Percentiles rank a stretch among this genome's conserved stretches.
These are phyloP conservation scores for Exocentrus adspersus DNA, from an alignment of 2,888 invertebrate species.

Conservation along the genomic window DNA sequence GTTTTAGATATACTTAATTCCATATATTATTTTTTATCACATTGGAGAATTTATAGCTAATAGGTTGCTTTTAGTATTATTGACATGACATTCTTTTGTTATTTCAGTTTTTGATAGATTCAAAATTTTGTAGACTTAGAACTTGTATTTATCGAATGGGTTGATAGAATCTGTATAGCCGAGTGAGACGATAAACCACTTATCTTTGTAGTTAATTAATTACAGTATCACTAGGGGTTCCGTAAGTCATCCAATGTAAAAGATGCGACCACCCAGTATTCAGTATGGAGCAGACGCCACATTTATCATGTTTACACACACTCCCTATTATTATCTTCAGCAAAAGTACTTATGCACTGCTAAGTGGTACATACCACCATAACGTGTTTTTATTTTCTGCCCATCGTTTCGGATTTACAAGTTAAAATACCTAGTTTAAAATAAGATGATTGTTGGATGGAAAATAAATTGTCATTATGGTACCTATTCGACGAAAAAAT, in stretches of 20 bases:
- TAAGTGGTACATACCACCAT: neutral
- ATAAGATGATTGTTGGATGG: no score
- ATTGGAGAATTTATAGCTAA: no score
- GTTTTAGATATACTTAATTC: no score
- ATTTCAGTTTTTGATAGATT: no score
- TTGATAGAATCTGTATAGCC: neutral
- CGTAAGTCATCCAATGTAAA: constrained; percentile 45
- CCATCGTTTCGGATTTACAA: no score
- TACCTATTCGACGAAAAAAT: no score
- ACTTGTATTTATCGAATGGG: neutral
- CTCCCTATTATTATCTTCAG: constrained; percentile 30
- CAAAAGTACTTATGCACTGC: constrained; percentile 13
- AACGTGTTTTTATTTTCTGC: neutral
- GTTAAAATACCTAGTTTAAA: no score
- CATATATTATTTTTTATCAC: no score
- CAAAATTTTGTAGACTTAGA: no score
- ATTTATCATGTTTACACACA: constrained; percentile 47
- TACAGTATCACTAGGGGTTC: constrained; percentile 50
- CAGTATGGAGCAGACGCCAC: constrained; percentile 42
- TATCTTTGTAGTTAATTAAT: constrained; percentile 46
- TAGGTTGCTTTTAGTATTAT: no score
- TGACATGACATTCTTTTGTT: no score
- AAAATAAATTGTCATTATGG: no score
- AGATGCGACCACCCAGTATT: constrained; percentile 50
- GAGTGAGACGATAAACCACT: constrained; percentile 34